Base-by-base conservation (phyloP, 2,797 vertebrate species). In the Merluccius polli region DNA sequence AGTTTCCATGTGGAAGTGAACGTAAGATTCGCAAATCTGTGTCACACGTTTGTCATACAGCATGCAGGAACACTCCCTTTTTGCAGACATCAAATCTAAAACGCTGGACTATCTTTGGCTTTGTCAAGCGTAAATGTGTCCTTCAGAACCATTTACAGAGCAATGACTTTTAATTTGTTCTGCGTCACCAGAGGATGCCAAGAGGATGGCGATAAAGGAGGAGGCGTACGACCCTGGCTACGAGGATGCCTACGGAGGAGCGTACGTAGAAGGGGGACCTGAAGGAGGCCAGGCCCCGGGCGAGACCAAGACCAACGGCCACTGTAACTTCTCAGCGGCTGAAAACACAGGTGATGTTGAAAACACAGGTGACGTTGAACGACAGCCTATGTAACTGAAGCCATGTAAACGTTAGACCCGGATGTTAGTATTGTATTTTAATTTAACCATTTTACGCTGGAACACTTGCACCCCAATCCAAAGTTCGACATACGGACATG, bases 171-270 rank as follows among this genome's bases (percentile, higher is more conserved):
- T 11, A 2, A 10, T 27, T 11, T 27, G 7, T 24, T 65, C 59
- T 11, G 15, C 24, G 33, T 12, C 59, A 36, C 77, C 94, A 99
- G 98, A 96, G 95, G 98, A 99, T 36, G 98, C 97, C 65, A 99
- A 99, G 92, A 96, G 93, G 89, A 94, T 96, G 93, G 95, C 98
- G 1, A 96, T 99, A 67, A 99, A 99, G 89, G 97, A 99, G 91
- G 98, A 99, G 86, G 95, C 95, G 79, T 98, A 98, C 0, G 98
- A 99, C 78, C 98, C 98, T 0, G 98, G 97, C 44, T 99, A 99
- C 1, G 97, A 99, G 83, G 95, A 95, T 0, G 97, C 97, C 0
- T 97, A 94, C 1, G 96, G 97, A 0, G 95, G 96, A 36, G 92
- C 91, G 0, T 96, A 95, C 18, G 75, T 83, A 0, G 94, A 95